Evolutionary conservation across 92 coral and sea anemone genomes (phyloP).

Genomic region (Zoanthus sociatus): DNA sequence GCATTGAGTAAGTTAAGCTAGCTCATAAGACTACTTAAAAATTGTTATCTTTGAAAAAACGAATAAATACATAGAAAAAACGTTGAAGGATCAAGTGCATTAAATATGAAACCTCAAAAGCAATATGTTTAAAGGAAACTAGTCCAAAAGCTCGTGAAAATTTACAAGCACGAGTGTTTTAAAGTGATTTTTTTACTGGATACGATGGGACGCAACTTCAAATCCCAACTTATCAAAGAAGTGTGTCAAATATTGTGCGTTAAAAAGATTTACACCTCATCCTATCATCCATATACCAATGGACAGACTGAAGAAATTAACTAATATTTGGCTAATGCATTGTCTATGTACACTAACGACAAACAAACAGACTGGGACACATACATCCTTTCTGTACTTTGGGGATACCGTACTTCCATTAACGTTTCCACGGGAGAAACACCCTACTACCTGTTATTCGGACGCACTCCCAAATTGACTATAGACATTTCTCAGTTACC

Average conservation of each 20-base stretch:
- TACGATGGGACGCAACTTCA: no score
- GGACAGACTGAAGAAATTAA: conserved; percentile 16
- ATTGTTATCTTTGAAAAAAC: no score
- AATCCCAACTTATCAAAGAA: neutral
- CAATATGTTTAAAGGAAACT: no score
- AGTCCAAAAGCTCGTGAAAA: no score
- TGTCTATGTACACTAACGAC: conserved; percentile 16
- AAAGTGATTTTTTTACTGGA: no score
- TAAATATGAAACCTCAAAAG: no score
- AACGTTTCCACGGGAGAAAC: conserved; percentile 20
- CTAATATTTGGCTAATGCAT: neutral
- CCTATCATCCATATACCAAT: conserved; percentile 19
- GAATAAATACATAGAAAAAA: no score
- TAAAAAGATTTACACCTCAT: neutral
- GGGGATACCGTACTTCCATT: conserved; percentile 36
- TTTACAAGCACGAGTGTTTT: no score
- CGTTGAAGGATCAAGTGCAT: no score
- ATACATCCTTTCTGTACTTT: conserved; percentile 34
- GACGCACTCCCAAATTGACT: conserved; percentile 5
- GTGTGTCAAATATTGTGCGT: neutral
- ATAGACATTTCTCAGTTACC: conserved; percentile 18
- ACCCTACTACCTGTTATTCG: neutral
- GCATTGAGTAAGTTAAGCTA: no score
- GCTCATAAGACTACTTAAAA: no score
- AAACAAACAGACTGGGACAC: conserved; percentile 32